Evolutionary conservation across 2,888 invertebrate species (phyloP), one percentile per base, ranked within the genome.

Genomic region (Mesorhabditis sp.): DNA sequence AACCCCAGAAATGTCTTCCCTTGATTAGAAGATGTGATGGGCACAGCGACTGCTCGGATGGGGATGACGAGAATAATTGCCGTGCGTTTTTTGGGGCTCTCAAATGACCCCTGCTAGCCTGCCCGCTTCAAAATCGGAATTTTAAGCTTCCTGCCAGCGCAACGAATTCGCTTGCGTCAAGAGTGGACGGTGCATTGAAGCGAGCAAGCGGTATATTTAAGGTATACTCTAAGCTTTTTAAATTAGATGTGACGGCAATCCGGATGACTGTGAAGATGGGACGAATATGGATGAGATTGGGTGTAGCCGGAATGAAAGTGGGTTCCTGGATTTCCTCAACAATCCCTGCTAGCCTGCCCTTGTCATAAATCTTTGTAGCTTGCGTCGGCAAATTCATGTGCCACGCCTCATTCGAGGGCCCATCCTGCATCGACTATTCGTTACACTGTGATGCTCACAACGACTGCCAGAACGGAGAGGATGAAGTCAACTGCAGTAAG

Each of bases 221-320:
- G 2, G 28, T 28, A 28, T 28, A 28, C 28, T 28, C 28, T 28
- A 28, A 2, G 28, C 2, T 28, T 28, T 28, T 28, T 28, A 28
- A 28, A 28, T 28, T 2, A 72, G 70, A 67, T 84, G 85, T 72
- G 83, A 85, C 67, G 84, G 83, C n/a, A 76, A 80, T 5, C 72
- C 76, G 4, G 83, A 85, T 71, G 85, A 85, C 65, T 85, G 85
- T 68, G 76, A 70, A 5, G 85, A 85, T 71, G 83, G 82, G 6
- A 76, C 80, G n/a, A 85, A 85, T 71, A 66, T 80, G 62, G 85
- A 85, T 69, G 85, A 85, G 70, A 73, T 82, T 50, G 83, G 83
- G 43, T 83, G 83, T 68, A 80, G 78, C 68, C 76, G 76, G 68
- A 82, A 83, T 68, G 74, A 79, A 5, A 83, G 83, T 83, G 64